Base-by-base conservation (phyloP, 1,140 invertebrate genomes). In the Brachionus plicatilis region DNA sequence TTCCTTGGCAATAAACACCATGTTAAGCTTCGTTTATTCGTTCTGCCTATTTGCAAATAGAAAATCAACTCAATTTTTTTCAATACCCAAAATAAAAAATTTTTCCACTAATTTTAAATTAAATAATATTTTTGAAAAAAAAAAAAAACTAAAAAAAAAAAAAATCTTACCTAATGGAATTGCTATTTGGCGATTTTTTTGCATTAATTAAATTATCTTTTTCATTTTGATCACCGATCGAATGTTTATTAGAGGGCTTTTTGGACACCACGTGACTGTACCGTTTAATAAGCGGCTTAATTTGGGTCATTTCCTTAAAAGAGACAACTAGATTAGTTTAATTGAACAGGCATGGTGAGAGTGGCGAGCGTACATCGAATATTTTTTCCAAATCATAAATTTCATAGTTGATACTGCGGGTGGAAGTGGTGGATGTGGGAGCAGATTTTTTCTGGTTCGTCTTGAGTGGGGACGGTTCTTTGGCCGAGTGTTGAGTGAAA, bases 291-390 rank as follows among this genome's bases (percentile, higher is more conserved):
- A 50, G 47, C 14, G 72, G 72, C 50, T 76, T 76, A 27, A 76
- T 24, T 76, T 76, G 72, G 0, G 43, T 76, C 72, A 76, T 76
- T 76, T 76, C 72, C 72, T 76, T 50, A 20, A 50, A 27, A 50
- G 43, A 50, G 5, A 43, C 17, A 43, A 43, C 29, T 9, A n/a
- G 17, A 41, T 72, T 45, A 43, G 17, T 43, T 43, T 43, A 43
- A 43, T n/a, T 72, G 14, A n/a, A 20, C 3, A 24, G 9, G 17
- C 53, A 60, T 60, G 4, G n/a, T 60, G 53, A 60, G 6, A 60
- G 9, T 60, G n/a, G n/a, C 7, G 20, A 60, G 53, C 20, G 43
- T 76, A 76, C 72, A 5, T 76, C 72, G 47, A 76, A 76, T 50
- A 76, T 76, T 50, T 50, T 20, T 3, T 76, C 45, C 24, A 76